Base-by-base conservation (phyloP, 2,113 vertebrate genomes). In the Chaetorhynchus papuensis region DNA sequence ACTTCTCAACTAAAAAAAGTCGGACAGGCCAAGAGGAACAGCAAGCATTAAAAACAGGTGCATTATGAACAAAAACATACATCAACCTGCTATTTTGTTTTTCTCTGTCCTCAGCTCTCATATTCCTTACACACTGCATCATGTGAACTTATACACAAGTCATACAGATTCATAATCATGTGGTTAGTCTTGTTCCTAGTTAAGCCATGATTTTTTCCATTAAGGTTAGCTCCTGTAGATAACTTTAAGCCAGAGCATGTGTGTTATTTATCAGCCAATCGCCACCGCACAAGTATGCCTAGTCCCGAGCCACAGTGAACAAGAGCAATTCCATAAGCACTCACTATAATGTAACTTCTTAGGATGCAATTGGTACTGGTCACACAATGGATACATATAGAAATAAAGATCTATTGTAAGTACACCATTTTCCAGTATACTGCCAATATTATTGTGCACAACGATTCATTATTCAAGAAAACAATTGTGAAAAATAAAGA, bases 401-500 rank as follows among this genome's bases (percentile, higher is more conserved):
- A 87, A 90, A 90, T 87, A 95, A 89, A 92, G 94, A 72, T 74
- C 93, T 88, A 91, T 83, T 96, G 91, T 93, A 76, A 57, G 17
- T 31, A 83, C 42, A 66, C 35, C 64, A 65, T 76, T 89, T 89
- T 74, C 82, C 83, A 89, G 69, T 71, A 88, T 74, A 94, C 83
- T 93, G 87, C 83, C 35, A 86, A 94, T 68, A 50, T 88, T 91
- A 81, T 57, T 85, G 74, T 53, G 20, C 44, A 97, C 94, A 97
- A 86, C 79, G 59, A 86, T 77, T 83, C 90, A 90, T 96, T 97
- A 94, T 97, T 90, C 90, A 78, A 66, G 78, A 88, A 80, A n/a
- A 97, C 94, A 97, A 96, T 90, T 30, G 93, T 94, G 90, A 90
- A 95, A 92, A 95, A 96, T 93, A 60, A 91, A 91, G 66, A 69